These are phyloP conservation scores for Podarcis raffonei DNA, from an alignment of 2,113 vertebrate species.

Conservation along the genomic window DNA sequence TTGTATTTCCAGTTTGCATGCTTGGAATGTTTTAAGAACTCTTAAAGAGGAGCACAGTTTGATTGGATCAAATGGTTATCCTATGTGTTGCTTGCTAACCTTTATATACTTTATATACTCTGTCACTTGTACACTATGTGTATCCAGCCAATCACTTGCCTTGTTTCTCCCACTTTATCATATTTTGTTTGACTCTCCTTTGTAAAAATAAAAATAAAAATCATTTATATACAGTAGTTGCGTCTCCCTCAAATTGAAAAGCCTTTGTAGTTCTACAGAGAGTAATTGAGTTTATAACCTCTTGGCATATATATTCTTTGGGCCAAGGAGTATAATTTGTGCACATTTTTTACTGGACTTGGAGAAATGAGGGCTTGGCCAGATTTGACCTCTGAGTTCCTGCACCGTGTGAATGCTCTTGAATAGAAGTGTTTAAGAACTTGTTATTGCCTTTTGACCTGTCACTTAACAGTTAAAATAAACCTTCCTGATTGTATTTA, in stretches of 20 bases:
- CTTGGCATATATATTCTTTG: not conserved
- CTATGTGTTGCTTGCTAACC: slow-evolving; percentile 1
- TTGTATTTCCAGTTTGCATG: not conserved
- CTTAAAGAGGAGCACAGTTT: not conserved
- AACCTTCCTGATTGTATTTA: not conserved
- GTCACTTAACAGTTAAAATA: not conserved
- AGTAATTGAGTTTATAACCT: not conserved
- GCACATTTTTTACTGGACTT: not conserved
- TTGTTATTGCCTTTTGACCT: not conserved
- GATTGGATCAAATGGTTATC: not conserved
- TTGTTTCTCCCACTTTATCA: not conserved
- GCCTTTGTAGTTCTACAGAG: not conserved
- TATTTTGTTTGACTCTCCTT: not conserved
- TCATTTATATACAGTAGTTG: not conserved
- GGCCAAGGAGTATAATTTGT: not conserved
- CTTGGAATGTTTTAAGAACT: not conserved
- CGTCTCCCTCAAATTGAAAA: not conserved
- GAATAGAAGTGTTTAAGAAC: not conserved
- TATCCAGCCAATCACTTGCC: not conserved
- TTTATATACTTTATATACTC: not conserved
- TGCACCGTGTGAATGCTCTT: not conserved
- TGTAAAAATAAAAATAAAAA: not conserved
- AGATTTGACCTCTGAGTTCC: not conserved
- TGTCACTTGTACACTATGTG: not conserved
- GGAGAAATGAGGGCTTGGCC: not conserved